Percentiles rank a stretch among this genome's conserved stretches.
These are phyloP conservation scores for Incurvaria masculella DNA, from an alignment of 2,888 invertebrate genomes.

Conservation along the genomic window DNA sequence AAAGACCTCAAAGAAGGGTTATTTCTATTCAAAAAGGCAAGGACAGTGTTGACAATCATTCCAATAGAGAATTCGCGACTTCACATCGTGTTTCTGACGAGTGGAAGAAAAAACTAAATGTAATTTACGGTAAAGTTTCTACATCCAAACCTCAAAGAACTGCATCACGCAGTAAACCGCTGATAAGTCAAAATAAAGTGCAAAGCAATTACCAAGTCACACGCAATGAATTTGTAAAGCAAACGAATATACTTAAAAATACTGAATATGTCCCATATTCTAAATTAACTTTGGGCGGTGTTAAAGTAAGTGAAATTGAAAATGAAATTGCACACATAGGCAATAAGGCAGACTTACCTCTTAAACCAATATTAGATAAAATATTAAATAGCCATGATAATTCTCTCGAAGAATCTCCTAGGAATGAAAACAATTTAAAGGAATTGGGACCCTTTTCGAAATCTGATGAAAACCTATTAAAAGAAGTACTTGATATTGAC, in stretches of 20 bases:
- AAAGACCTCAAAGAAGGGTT: slow-evolving; percentile 19
- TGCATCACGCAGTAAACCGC: slow-evolving; percentile 17
- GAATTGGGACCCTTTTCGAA: slow-evolving; percentile 30
- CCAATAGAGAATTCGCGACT: slow-evolving; percentile 23
- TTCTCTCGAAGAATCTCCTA: slow-evolving; percentile 29
- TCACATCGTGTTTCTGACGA: slow-evolving; percentile 28
- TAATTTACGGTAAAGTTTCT: slow-evolving; percentile 30
- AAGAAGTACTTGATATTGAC: slow-evolving; percentile 43
- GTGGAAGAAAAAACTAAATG: slow-evolving; percentile 39
- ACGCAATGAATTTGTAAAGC: slow-evolving; percentile 6
- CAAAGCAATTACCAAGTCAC: background rate
- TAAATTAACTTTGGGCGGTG: slow-evolving; percentile 45
- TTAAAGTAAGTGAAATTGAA: slow-evolving; percentile 39
- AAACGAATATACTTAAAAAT: slow-evolving; percentile 24
- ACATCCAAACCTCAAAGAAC: slow-evolving; percentile 3
- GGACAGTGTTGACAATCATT: slow-evolving; percentile 9
- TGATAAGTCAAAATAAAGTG: no score
- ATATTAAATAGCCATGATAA: slow-evolving; percentile 39
- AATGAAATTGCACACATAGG: slow-evolving; percentile 35
- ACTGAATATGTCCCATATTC: slow-evolving; percentile 48
- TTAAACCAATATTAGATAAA: slow-evolving; percentile 40
- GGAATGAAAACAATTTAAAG: slow-evolving; percentile 20
- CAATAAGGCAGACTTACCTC: slow-evolving; percentile 30
- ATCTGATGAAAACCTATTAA: slow-evolving; percentile 45
- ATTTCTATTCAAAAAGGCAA: slow-evolving; percentile 18